Percentiles rank a stretch among this genome's conserved stretches.
These are phyloP conservation scores for Calliphora vomitoria DNA, from an alignment of 2,888 invertebrate genomes.

Conservation along the genomic window DNA sequence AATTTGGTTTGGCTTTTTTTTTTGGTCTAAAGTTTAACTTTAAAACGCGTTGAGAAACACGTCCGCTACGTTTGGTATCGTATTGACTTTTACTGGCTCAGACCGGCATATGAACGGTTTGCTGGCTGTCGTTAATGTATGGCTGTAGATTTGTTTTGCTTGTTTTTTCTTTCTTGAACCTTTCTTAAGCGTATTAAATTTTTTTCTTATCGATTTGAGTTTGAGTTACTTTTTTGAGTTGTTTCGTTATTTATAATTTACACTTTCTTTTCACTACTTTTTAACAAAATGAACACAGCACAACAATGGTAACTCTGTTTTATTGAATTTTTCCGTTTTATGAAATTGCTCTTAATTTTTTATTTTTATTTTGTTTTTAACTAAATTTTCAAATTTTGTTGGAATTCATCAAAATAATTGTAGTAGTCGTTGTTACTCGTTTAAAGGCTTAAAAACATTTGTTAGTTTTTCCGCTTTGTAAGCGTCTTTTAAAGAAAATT, in stretches of 20 bases:
- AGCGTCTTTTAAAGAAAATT: slow-evolving; percentile 81
- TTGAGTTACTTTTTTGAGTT: slow-evolving; percentile 59
- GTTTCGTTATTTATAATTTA: slow-evolving; percentile 50
- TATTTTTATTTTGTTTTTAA: slow-evolving; percentile 17
- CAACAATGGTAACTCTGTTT: slow-evolving; percentile 45
- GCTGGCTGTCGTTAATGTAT: slow-evolving; percentile 45
- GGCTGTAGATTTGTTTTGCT: slow-evolving; percentile 11
- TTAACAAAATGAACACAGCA: neutral
- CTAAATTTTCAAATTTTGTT: neutral
- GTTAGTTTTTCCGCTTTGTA: slow-evolving; percentile 74
- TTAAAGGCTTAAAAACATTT: slow-evolving; percentile 80
- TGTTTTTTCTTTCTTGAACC: slow-evolving; percentile 61
- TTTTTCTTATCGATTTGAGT: slow-evolving; percentile 50
- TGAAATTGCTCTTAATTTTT: slow-evolving; percentile 6
- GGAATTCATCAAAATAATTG: neutral
- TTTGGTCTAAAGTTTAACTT: neutral
- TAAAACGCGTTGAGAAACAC: slow-evolving; percentile 60
- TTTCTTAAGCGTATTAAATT: slow-evolving; percentile 64
- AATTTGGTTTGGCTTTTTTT: slow-evolving; percentile 16
- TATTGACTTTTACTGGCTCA: slow-evolving; percentile 72
- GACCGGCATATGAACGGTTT: slow-evolving; percentile 66
- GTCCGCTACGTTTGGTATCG: slow-evolving; percentile 70
- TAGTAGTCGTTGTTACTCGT: slow-evolving; percentile 75
- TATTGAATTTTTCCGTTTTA: slow-evolving; percentile 25
- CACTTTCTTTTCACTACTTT: slow-evolving; percentile 60